Base-by-base conservation (phyloP, 2,797 vertebrate genomes). In the Chelmon rostratus region DNA sequence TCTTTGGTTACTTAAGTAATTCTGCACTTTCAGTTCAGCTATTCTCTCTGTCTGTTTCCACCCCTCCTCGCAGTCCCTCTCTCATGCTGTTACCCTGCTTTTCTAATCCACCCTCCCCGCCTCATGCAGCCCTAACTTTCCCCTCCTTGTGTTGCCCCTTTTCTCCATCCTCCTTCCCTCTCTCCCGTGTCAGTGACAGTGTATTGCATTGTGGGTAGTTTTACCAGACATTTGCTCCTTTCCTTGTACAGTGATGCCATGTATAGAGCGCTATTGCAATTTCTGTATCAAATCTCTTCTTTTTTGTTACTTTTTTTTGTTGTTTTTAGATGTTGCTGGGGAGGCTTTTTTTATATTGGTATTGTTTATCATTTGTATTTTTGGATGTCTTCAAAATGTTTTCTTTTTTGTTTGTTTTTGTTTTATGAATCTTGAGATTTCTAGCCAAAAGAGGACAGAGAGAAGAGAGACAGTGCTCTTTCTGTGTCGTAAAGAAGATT, bases 21-120 rank as follows among this genome's bases (percentile, higher is more conserved):
- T 95, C 93, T 96, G 96, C 97, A 97, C 96, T 97, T 98, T 97
- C 57, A 84, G 93, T 96, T 96, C 90, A 76, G 91, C 93, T 87
- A 70, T 95, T 93, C 76, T 83, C 19, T 46, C 71, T 47, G 37
- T 85, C 68, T 62, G 53, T 81, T 68, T 73, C 75, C 57, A 10
- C 44, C 28, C 73, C 25, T n/a, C 52, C 52, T 28, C 16, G 19
- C 50, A 28, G n/a, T 53, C 8, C 50, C 50, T 49, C 65, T 42
- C 61, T 82, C 89, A 83, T 74, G 49, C 77, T 76, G 68, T 86
- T 56, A n/a, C 33, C 47, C 78, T 16, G 58, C 81, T 74, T 78
- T 70, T 77, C 80, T 25, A 25, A 38, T 4, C 79, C 59, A 4
- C 47, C 65, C 28, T 35, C 56, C 21, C 49, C 8, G 8, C 19